Conservation (phyloP, 2,113 vertebrate genomes). For the Aegotheles bennettii region DNA sequence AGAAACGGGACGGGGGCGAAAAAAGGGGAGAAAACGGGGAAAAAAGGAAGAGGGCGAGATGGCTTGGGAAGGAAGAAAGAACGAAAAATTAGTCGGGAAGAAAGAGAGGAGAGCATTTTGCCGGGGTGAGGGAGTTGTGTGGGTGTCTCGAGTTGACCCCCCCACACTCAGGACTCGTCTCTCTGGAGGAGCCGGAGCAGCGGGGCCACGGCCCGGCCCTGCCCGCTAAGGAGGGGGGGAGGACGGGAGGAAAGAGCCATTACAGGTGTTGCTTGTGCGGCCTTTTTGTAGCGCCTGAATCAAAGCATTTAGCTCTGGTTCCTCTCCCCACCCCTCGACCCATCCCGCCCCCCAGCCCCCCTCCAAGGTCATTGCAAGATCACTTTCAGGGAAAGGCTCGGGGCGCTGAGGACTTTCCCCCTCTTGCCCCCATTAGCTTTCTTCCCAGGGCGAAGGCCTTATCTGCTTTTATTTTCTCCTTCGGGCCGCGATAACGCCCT, state of each 20-base stretch:
- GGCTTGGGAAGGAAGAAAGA: not conserved
- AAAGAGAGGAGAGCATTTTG: not conserved
- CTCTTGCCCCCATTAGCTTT: not conserved
- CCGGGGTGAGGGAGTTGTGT: not conserved
- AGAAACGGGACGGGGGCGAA: not conserved
- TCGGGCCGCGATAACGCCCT: not conserved
- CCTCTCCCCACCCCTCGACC: not conserved
- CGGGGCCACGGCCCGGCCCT: not conserved
- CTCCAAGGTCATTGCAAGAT: conserved; percentile 54
- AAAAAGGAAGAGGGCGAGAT: not conserved
- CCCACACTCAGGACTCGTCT: not conserved
- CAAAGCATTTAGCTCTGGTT: not conserved
- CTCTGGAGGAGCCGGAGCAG: not conserved
- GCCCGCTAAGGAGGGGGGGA: no score
- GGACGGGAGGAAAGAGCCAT: not conserved
- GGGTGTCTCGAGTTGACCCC: not conserved
- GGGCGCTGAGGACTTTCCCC: not conserved
- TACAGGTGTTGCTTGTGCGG: conserved; percentile 42
- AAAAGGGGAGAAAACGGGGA: not conserved
- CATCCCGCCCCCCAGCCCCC: not conserved
- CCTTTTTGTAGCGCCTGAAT: not conserved
- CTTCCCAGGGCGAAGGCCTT: not conserved
- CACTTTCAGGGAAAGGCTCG: not conserved
- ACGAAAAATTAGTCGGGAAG: not conserved
- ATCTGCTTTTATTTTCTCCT: conserved; percentile 32